phyloP scores from a whole-genome alignment of 23 tunicate species.

The Ascidia mentula region DNA sequence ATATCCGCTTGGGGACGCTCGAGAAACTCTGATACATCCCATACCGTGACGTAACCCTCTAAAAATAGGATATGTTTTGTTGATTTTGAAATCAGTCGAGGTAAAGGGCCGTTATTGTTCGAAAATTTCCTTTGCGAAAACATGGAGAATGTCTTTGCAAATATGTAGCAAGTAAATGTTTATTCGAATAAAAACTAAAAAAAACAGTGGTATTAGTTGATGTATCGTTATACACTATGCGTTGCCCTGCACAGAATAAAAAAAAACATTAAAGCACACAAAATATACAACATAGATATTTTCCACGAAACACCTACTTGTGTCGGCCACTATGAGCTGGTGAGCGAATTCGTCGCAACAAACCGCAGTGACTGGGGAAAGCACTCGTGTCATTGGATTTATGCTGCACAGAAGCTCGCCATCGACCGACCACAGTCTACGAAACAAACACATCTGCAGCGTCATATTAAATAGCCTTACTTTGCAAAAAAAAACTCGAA shows the following conservation, averaged over 20 bases:
- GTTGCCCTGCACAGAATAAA: too few species aligned
- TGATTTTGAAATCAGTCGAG: too few species aligned
- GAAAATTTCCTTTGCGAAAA: not conserved
- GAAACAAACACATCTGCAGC: too few species aligned
- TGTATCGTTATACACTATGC: too few species aligned
- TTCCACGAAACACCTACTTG: constrained; percentile 67
- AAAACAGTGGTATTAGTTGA: too few species aligned
- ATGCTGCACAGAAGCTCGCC: constrained; percentile 63
- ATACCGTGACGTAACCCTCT: constrained; percentile 89
- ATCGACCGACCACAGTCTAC: constrained; percentile 61
- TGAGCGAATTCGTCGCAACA: constrained; percentile 71
- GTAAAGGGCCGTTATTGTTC: not conserved
- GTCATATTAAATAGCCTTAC: too few species aligned
- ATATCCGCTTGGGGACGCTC: constrained; percentile 35
- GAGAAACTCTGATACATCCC: constrained; percentile 80
- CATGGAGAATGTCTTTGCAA: not conserved
- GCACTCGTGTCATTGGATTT: constrained; percentile 49
- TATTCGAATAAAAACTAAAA: too few species aligned
- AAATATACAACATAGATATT: too few species aligned
- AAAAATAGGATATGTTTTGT: not conserved
- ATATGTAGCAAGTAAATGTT: too few species aligned
- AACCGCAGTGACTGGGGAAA: constrained; percentile 66
- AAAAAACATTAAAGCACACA: too few species aligned
- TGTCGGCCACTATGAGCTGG: constrained; percentile 56
- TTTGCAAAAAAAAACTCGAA: too few species aligned